Percentiles rank a stretch among this genome's conserved stretches.
Conservation (phyloP, 2,113 vertebrate genomes). For the Actenoides hombroni region DNA sequence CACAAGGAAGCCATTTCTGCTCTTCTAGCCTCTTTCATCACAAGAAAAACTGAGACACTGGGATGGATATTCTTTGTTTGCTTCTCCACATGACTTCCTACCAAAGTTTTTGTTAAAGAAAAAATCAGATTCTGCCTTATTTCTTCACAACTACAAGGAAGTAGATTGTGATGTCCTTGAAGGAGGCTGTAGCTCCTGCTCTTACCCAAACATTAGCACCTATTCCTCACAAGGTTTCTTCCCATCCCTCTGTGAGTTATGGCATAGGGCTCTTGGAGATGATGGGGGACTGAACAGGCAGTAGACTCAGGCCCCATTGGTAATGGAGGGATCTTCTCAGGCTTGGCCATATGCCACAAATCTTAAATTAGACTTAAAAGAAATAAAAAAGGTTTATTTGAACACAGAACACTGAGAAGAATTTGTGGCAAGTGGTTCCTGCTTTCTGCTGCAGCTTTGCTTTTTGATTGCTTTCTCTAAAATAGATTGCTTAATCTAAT, state of each 20-base stretch:
- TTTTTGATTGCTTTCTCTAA: background rate
- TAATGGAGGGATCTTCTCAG: background rate
- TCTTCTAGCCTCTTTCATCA: no score
- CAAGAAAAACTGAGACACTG: no score
- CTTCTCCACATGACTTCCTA: no score
- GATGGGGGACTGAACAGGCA: accelerated
- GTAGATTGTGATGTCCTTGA: no score
- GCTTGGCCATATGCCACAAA: background rate
- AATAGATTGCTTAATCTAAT: background rate
- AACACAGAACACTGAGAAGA: background rate
- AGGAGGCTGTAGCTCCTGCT: no score
- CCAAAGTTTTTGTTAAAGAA: no score
- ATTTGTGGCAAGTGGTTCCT: background rate
- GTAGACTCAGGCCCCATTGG: background rate
- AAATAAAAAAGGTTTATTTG: background rate
- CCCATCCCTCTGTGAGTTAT: background rate
- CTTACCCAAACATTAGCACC: no score
- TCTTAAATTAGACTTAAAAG: background rate
- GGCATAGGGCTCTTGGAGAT: background rate
- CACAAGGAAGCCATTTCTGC: no score
- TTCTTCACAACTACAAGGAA: no score
- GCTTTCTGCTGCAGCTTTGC: background rate
- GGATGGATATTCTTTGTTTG: no score
- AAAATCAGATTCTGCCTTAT: no score
- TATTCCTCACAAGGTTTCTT: background rate